Conservation (phyloP, 2,113 vertebrate species). For the Pao palembangensis region DNA sequence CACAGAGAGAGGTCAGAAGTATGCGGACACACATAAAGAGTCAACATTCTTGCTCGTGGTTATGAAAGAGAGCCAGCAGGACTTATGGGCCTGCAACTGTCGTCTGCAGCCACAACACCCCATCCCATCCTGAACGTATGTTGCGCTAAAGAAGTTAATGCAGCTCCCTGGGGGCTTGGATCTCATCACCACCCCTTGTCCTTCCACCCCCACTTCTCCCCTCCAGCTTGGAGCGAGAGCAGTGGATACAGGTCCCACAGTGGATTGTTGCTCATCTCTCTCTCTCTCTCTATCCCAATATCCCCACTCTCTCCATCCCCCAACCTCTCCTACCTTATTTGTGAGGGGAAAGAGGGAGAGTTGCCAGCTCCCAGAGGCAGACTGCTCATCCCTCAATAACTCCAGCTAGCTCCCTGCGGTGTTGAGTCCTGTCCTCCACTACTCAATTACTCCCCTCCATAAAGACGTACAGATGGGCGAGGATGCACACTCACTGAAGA, state of each 20-base stretch:
- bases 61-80: too few relatives aligned
- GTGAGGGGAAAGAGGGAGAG: slow-evolving; percentile 18
- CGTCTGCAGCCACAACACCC: background rate
- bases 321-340: slow-evolving; percentile 46
- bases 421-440: slow-evolving; percentile 65
- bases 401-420: slow-evolving; percentile 63
- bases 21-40: too few relatives aligned
- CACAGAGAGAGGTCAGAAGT: too few relatives aligned
- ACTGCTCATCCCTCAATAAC: slow-evolving; percentile 69
- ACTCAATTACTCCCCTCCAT: slow-evolving; percentile 68
- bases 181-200: slow-evolving; percentile 9
- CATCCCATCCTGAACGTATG: slow-evolving; percentile 3
- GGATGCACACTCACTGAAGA: slow-evolving; percentile 23
- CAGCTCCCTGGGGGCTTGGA: slow-evolving; percentile 16
- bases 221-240: slow-evolving; percentile 11
- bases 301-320: slow-evolving; percentile 17
- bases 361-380: slow-evolving; percentile 57
- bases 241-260: slow-evolving; percentile 31
- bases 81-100: too few relatives aligned
- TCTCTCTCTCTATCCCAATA: slow-evolving; percentile 12
- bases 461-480: slow-evolving; percentile 63
- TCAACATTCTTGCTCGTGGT: too few relatives aligned
- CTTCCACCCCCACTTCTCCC: slow-evolving; percentile 24
- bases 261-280: slow-evolving; percentile 25
- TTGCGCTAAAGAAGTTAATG: slow-evolving; percentile 17